A percentile compares a stretch with the other conserved stretches of the same genome.
Conservation (phyloP, 2,888 invertebrate genomes). For the Andrena camellia region DNA sequence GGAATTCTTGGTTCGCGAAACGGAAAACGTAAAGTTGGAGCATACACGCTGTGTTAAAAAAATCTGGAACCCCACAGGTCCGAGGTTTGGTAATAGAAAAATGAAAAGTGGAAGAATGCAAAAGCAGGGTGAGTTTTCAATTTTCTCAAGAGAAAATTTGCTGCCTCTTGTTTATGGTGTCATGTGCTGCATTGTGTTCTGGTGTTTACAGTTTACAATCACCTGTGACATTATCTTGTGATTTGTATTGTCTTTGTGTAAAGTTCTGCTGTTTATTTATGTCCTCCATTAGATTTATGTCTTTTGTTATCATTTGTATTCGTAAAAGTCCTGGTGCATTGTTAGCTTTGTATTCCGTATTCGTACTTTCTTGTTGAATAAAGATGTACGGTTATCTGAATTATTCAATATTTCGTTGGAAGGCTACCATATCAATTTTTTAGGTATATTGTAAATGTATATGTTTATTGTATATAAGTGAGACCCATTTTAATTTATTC, state of each 20-base stretch:
- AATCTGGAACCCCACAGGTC: background rate
- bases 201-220: conserved; percentile 74
- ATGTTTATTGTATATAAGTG: no score
- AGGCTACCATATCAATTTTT: no score
- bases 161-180: conserved; percentile 71
- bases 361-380: background rate
- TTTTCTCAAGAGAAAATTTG: conserved; percentile 65
- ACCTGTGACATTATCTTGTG: conserved; percentile 64
- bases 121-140: background rate
- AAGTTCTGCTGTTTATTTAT: background rate
- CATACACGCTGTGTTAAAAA: background rate
- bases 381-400: background rate
- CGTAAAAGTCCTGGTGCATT: conserved; percentile 1
- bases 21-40: background rate
- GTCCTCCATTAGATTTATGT: background rate
- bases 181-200: conserved; percentile 74
- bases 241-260: background rate
- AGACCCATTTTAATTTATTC: no score
- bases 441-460: no score
- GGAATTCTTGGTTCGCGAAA: conserved; percentile 22
- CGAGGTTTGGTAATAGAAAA: background rate
- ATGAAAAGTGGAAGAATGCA: background rate
- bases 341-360: background rate
- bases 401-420: background rate
- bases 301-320: background rate